Conservation (phyloP, 2,113 vertebrate genomes). For the Catharus minimus region DNA sequence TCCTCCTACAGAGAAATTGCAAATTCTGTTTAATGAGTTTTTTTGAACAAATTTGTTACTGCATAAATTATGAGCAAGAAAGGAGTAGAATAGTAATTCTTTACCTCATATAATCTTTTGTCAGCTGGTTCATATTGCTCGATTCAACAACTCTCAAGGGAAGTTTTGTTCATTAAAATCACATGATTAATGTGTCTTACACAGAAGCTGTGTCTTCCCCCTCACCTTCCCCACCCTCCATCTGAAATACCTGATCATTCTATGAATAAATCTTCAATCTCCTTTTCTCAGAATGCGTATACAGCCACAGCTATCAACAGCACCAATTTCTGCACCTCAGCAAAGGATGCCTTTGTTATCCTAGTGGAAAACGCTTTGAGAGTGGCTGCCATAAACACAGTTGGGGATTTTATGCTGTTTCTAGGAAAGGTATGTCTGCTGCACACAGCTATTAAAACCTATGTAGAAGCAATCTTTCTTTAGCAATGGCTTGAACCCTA, state of each 20-base stretch:
- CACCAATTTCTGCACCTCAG: constrained; percentile 97
- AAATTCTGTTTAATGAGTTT: neutral
- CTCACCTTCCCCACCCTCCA: neutral
- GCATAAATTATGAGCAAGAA: neutral
- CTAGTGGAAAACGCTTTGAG: constrained; percentile 95
- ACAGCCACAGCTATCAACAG: constrained; percentile 98
- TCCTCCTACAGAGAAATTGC: neutral
- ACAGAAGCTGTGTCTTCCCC: neutral
- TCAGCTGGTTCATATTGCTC: neutral
- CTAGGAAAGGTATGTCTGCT: constrained; percentile 88
- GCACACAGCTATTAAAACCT: neutral
- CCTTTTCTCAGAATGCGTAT: constrained; percentile 88
- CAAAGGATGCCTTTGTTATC: constrained; percentile 95
- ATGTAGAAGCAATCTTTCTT: neutral
- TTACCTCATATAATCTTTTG: neutral
- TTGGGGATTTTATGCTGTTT: constrained; percentile 97
- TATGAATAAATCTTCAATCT: neutral
- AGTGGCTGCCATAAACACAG: constrained; percentile 95
- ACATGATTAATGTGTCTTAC: neutral
- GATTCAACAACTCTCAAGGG: neutral
- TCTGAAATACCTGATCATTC: neutral
- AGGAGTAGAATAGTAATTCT: constrained; percentile 6
- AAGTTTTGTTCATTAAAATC: neutral
- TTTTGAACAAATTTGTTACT: constrained; percentile 7
- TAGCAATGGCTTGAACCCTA: neutral